Conservation (phyloP, 2,113 vertebrate genomes). For the Gasterosteus aculeatus region DNA sequence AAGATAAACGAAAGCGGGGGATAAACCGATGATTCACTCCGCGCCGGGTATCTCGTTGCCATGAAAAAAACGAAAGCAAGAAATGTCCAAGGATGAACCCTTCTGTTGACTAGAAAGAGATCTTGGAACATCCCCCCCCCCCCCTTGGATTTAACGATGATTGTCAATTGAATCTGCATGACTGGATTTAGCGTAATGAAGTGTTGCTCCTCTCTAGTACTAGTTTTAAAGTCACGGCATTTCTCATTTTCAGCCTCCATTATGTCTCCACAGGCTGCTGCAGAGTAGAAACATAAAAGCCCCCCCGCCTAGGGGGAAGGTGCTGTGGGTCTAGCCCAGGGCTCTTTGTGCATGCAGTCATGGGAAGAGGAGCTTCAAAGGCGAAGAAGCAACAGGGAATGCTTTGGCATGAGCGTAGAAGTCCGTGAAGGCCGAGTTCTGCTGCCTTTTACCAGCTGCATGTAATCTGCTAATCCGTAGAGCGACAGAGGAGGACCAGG, state of each 20-base stretch:
- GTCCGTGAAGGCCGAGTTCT: slow-evolving; percentile 49
- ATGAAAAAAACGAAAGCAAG: slow-evolving; percentile 53
- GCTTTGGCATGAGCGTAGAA: slow-evolving; percentile 46
- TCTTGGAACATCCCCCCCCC: slow-evolving; percentile 14
- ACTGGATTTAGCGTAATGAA: background rate
- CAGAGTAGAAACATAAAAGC: slow-evolving; percentile 52
- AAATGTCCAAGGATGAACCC: slow-evolving; percentile 54
- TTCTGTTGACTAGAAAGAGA: slow-evolving; percentile 18
- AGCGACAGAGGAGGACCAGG: slow-evolving; percentile 62
- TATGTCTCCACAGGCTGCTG: slow-evolving; percentile 41
- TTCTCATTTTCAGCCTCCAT: slow-evolving; percentile 11
- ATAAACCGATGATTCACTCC: slow-evolving; percentile 68
- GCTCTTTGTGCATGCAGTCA: slow-evolving; percentile 69
- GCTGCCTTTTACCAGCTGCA: slow-evolving; percentile 72
- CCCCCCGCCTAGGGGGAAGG: slow-evolving; percentile 64
- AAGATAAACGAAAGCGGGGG: slow-evolving; percentile 62
- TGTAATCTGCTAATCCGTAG: slow-evolving; percentile 80
- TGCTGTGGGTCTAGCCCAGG: slow-evolving; percentile 55
- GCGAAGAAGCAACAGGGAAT: slow-evolving; percentile 71
- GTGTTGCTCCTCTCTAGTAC: background rate
- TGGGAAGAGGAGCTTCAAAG: slow-evolving; percentile 79
- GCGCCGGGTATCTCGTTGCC: slow-evolving; percentile 68
- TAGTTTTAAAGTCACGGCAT: background rate
- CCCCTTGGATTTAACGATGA: background rate
- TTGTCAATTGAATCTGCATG: background rate